A percentile compares a stretch with the other conserved stretches of the same genome.
Conservation (phyloP, 1,140 invertebrate genomes). For the Sycophila sp. region DNA sequence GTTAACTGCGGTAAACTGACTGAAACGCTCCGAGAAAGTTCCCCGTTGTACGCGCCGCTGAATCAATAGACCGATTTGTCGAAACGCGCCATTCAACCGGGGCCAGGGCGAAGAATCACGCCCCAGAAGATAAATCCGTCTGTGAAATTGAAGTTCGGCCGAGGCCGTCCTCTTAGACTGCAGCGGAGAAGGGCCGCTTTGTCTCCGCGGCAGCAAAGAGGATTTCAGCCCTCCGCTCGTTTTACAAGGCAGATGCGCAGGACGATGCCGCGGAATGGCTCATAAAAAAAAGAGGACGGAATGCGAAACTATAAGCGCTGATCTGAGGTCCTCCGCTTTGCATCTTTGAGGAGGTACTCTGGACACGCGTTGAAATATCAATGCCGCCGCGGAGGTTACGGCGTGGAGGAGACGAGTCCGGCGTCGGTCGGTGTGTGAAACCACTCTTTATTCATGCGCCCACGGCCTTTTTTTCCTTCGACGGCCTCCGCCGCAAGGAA, state of each 20-base stretch:
- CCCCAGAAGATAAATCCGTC: conserved; percentile 30
- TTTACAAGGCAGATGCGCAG: neutral
- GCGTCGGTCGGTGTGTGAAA: neutral
- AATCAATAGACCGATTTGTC: conserved; percentile 34
- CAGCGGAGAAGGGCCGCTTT: neutral
- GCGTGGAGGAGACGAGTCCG: too few relatives aligned
- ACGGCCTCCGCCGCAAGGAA: too few relatives aligned
- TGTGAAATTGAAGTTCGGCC: conserved; percentile 1
- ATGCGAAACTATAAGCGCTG: too few relatives aligned
- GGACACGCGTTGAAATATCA: too few relatives aligned
- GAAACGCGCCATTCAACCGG: conserved; percentile 22
- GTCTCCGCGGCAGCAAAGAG: neutral
- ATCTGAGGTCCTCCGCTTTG: too few relatives aligned
- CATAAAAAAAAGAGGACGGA: neutral
- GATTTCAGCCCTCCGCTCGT: neutral
- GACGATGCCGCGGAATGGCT: neutral
- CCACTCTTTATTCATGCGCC: neutral
- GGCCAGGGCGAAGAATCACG: too few relatives aligned
- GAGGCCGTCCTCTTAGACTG: neutral
- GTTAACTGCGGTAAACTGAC: neutral
- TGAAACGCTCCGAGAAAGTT: neutral
- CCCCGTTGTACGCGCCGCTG: neutral
- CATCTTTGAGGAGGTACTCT: too few relatives aligned
- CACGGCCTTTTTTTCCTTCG: neutral
- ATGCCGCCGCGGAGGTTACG: too few relatives aligned